Conservation (phyloP, 1,140 invertebrate species). For the Daktulosphaira vitifoliae region DNA sequence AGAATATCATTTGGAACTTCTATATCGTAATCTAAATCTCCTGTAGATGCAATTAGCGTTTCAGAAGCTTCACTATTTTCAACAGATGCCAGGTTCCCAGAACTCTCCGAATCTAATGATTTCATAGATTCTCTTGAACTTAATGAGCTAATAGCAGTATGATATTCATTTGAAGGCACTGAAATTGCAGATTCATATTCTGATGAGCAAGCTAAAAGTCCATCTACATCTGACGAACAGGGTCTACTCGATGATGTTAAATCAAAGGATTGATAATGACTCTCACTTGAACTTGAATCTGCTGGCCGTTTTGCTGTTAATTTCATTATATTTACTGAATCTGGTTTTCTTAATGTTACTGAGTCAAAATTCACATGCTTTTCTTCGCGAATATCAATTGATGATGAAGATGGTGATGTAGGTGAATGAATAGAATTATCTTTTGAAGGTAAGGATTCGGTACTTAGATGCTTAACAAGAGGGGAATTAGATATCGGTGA, state of each 20-base stretch:
- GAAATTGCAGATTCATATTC: constrained; percentile 83
- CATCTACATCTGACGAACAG: constrained; percentile 78
- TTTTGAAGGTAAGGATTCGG: constrained; percentile 22
- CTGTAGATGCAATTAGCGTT: constrained; percentile 70
- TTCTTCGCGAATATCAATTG: constrained; percentile 27
- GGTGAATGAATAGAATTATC: constrained; percentile 22
- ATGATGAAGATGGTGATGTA: constrained; percentile 24
- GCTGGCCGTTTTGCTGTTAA: constrained; percentile 47
- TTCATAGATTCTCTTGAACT: constrained; percentile 82
- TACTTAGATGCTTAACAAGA: constrained; percentile 9
- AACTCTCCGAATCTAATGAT: constrained; percentile 78
- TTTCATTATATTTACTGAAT: constrained; percentile 43
- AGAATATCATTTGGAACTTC: constrained; percentile 39
- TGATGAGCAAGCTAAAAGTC: constrained; percentile 56
- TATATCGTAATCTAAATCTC: constrained; percentile 47
- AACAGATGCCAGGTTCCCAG: constrained; percentile 74
- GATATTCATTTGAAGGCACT: constrained; percentile 76
- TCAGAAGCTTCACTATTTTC: constrained; percentile 80
- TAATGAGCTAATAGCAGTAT: constrained; percentile 70
- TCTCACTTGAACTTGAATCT: constrained; percentile 80
- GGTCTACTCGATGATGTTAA: constrained; percentile 66
- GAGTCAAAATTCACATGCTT: constrained; percentile 27
- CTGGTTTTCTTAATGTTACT: constrained; percentile 16
- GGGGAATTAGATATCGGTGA: neutral
- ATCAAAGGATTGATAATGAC: constrained; percentile 81